Evolutionary conservation across 2,888 invertebrate genomes (phyloP).

Genomic region (Allygus modestus): DNA sequence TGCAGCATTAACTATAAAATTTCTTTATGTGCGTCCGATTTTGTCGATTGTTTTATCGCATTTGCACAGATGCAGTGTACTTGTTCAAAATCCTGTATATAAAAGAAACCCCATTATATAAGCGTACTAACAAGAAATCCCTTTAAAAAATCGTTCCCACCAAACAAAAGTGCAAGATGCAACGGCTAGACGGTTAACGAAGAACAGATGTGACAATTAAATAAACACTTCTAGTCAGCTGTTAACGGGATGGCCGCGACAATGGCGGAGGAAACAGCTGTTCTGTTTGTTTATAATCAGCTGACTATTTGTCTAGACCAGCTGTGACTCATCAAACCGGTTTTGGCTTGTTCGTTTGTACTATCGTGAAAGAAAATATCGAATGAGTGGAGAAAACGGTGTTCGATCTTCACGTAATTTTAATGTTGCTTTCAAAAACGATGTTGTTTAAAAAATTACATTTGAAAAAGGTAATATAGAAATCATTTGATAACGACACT

Average conservation of each 20-base stretch:
- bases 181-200: not conserved
- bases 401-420: too few species aligned
- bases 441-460: too few species aligned
- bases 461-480: too few species aligned
- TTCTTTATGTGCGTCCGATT: too few species aligned
- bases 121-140: not conserved
- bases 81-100: not conserved
- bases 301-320: slow-evolving; percentile 41
- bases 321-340: slow-evolving; percentile 35
- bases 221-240: not conserved
- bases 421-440: too few species aligned
- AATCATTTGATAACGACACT: too few species aligned
- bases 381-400: too few species aligned
- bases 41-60: too few species aligned
- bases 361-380: not conserved
- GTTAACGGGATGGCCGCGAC: not conserved
- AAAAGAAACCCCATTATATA: not conserved
- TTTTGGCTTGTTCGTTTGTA: not conserved
- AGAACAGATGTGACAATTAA: slow-evolving; percentile 20
- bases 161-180: slow-evolving; percentile 22
- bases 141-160: not conserved
- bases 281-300: slow-evolving; percentile 37
- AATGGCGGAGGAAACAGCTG: slow-evolving; percentile 28
- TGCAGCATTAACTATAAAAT: too few species aligned
- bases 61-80: not conserved